Percentiles rank a stretch among this genome's conserved stretches.
Conservation (phyloP, 1,140 invertebrate species). For the Monomorium pharaonis region DNA sequence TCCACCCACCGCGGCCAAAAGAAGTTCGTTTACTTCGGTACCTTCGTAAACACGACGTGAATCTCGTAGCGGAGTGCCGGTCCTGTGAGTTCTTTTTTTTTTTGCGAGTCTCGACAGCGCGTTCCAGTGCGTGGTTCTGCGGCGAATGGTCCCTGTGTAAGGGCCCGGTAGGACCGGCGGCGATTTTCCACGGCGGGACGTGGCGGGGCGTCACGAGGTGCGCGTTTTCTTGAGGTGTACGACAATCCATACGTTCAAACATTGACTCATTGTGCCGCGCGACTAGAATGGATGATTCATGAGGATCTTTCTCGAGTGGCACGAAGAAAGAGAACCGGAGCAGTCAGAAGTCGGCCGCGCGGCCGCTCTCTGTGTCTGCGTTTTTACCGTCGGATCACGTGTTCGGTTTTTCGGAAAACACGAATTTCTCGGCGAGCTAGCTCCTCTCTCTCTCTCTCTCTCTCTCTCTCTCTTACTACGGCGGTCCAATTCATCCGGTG, state of each 20-base stretch:
- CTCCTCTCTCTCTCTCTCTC: too few relatives aligned
- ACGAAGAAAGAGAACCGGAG: slow-evolving; percentile 37
- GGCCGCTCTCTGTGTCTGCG: background rate
- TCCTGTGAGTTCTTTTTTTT: too few relatives aligned
- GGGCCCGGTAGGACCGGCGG: slow-evolving; percentile 47
- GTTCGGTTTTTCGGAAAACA: too few relatives aligned
- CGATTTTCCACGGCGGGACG: slow-evolving; percentile 78
- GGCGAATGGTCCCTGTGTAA: slow-evolving; percentile 9
- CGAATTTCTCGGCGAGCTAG: too few relatives aligned
- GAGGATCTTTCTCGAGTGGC: slow-evolving; percentile 67
- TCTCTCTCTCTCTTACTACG: background rate
- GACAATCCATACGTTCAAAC: slow-evolving; percentile 75
- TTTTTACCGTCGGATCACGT: slow-evolving; percentile 48
- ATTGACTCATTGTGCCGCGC: slow-evolving; percentile 76
- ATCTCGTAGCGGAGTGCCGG: background rate
- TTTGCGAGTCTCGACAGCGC: slow-evolving; percentile 55
- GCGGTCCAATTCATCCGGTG: slow-evolving; percentile 16
- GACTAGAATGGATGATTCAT: slow-evolving; percentile 79
- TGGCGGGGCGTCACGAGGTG: slow-evolving; percentile 56
- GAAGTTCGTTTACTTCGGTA: slow-evolving; percentile 41
- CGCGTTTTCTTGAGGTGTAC: slow-evolving; percentile 69
- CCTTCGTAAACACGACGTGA: slow-evolving; percentile 22
- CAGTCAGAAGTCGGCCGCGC: slow-evolving; percentile 57
- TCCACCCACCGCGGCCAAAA: background rate
- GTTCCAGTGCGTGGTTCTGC: slow-evolving; percentile 48